Evolutionary conservation across 1,140 invertebrate genomes (phyloP).

Genomic region (Holotrichia oblita): DNA sequence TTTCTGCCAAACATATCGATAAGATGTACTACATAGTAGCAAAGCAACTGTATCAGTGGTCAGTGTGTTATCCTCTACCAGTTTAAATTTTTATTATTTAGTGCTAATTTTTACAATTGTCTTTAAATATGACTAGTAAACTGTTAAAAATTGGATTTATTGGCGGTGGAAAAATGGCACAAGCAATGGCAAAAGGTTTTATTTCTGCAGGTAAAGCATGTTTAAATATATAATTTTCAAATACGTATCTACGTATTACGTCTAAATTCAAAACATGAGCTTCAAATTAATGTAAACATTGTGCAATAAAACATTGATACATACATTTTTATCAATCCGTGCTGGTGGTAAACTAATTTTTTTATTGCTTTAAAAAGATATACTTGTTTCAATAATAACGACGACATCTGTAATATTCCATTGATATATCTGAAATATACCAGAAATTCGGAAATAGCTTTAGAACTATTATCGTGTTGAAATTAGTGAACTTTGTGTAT

Average conservation of each 20-base stretch:
- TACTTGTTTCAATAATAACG: too few relatives aligned
- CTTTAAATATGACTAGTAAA: slow-evolving; percentile 56
- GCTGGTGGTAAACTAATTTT: background rate
- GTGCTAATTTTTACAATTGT: background rate
- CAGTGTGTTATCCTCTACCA: background rate
- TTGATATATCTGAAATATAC: too few relatives aligned
- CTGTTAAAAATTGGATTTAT: slow-evolving; percentile 92
- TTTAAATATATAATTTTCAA: background rate
- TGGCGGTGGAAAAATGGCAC: slow-evolving; percentile 96
- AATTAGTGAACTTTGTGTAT: too few relatives aligned
- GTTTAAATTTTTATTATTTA: too few relatives aligned
- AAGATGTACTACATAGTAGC: background rate
- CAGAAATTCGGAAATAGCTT: too few relatives aligned
- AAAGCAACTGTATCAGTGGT: background rate
- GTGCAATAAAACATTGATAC: background rate
- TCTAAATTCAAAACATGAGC: background rate
- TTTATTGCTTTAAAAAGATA: too few relatives aligned
- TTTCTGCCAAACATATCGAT: slow-evolving; percentile 26
- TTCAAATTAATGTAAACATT: background rate
- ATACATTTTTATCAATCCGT: background rate
- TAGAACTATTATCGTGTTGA: too few relatives aligned
- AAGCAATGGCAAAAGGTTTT: slow-evolving; percentile 92
- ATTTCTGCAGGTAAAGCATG: slow-evolving; percentile 80
- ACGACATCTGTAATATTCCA: too few relatives aligned
- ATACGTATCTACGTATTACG: background rate